Conservation (phyloP, 1,140 invertebrate genomes). For the Palaemon carinicauda region DNA sequence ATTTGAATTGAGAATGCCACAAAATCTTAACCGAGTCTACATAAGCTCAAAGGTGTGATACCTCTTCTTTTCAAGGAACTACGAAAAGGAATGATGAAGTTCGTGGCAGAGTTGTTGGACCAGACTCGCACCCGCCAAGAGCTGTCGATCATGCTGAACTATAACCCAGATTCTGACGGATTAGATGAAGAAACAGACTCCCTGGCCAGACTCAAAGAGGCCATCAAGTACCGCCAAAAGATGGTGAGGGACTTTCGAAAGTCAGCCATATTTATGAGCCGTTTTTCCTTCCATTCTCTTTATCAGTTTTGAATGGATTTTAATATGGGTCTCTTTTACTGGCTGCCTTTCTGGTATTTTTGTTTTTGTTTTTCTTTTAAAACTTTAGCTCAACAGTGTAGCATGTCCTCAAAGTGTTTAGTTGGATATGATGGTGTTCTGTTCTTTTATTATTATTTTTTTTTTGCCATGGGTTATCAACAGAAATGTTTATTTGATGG, state of each 20-base stretch:
- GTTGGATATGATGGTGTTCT: not conserved
- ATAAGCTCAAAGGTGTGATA: not conserved
- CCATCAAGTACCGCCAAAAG: conserved; percentile 96
- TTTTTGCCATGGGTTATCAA: not conserved
- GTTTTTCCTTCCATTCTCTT: no score
- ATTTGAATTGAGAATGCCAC: no score
- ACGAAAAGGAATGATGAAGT: conserved; percentile 80
- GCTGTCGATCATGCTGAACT: conserved; percentile 89
- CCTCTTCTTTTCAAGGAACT: conserved; percentile 71
- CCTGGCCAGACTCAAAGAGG: conserved; percentile 87
- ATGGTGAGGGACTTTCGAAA: conserved; percentile 70
- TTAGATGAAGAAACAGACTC: conserved; percentile 85
- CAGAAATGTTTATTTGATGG: not conserved
- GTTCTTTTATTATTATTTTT: not conserved
- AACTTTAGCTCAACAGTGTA: no score
- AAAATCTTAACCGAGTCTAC: no score
- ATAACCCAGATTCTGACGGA: conserved; percentile 76
- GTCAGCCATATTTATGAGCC: no score
- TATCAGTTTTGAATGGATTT: no score
- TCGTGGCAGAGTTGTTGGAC: conserved; percentile 85
- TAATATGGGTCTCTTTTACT: not conserved
- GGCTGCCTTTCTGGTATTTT: no score
- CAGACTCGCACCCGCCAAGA: conserved; percentile 89
- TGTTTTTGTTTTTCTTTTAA: no score
- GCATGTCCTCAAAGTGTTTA: no score